Base-by-base conservation (phyloP, 2,888 invertebrate species). In the Nycteola revayana region DNA sequence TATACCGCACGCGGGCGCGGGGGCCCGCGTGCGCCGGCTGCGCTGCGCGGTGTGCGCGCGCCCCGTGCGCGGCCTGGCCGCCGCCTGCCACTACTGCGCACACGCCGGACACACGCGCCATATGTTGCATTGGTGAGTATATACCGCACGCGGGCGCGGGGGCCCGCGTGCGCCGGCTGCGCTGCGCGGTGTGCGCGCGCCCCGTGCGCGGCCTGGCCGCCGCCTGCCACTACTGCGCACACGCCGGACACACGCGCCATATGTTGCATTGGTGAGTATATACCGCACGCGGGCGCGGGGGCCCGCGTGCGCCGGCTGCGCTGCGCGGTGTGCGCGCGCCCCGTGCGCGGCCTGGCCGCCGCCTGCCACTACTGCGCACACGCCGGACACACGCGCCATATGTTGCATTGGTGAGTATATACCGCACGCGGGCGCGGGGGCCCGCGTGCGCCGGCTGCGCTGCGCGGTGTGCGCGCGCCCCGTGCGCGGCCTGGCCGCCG, bases 221-320 rank as follows among this genome's bases (percentile, higher is more conserved):
- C 70, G 95, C 95, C 54, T 98, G 98, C 76, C 88, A 95, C 29
- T 90, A 93, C 39, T 98, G 98, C 81, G 96, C 96, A 0, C 98
- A 98, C 77, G 97, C 97, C 1, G 98, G 98, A 0, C 98, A 98
- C 75, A 92, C 94, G 1, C 79, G 88, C 23, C 97, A 97, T 77
- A 91, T 98, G 85, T 89, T 92, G 58, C 90, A 93, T 32, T 98
- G 98, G 98, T 79, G 23, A 24, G 44, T 45, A n/a, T 14, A 14
- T 5, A 14, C 3, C 5, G 2, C 3, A 3, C 3, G 14, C 5
- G 14, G 3, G 14, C 40, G 48, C 55, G 64, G 89, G 41, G 23
- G 90, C 32, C 75, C 90, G 42, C 95, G 95, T 67, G 85, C 89
- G 39, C 90, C 91, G 61, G 89, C 48, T 47, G 36, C 38, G 92